These are phyloP conservation scores for Pardalotus punctatus DNA, from an alignment of 2,113 vertebrate genomes.

Conservation along the genomic window DNA sequence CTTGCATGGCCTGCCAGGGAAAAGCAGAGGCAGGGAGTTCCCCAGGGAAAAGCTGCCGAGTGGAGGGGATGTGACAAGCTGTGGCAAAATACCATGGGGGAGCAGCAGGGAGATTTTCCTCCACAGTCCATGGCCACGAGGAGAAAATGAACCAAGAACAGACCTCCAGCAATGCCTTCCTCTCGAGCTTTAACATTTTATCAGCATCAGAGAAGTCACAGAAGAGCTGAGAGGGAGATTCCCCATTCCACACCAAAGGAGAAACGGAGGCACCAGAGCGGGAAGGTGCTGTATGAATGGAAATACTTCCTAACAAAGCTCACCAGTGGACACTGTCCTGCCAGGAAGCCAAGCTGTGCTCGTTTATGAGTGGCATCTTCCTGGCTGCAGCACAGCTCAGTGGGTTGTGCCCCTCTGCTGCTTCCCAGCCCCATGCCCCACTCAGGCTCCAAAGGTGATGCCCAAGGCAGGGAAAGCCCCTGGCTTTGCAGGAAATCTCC, in stretches of 20 bases:
- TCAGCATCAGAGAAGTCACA: neutral
- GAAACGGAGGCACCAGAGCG: neutral
- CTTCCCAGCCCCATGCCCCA: neutral
- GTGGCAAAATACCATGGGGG: neutral
- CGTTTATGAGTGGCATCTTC: neutral
- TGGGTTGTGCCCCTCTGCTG: neutral
- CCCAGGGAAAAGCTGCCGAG: neutral
- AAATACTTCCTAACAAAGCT: neutral
- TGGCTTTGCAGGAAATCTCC: neutral
- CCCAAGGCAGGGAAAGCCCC: neutral
- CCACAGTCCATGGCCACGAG: neutral
- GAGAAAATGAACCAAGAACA: neutral
- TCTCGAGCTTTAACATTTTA: accelerated
- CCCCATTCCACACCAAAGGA: neutral
- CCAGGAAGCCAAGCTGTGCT: neutral
- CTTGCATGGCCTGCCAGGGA: neutral
- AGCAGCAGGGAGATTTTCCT: neutral
- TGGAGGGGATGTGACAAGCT: neutral
- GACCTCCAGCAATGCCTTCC: neutral
- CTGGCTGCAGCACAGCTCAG: neutral
- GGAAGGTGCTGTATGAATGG: accelerated
- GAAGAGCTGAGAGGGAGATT: neutral
- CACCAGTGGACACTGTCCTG: neutral
- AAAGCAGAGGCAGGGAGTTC: neutral
- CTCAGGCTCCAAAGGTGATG: neutral